Evolutionary conservation across 2,797 vertebrate genomes (phyloP).

Genomic region (Euthynnus affinis): DNA sequence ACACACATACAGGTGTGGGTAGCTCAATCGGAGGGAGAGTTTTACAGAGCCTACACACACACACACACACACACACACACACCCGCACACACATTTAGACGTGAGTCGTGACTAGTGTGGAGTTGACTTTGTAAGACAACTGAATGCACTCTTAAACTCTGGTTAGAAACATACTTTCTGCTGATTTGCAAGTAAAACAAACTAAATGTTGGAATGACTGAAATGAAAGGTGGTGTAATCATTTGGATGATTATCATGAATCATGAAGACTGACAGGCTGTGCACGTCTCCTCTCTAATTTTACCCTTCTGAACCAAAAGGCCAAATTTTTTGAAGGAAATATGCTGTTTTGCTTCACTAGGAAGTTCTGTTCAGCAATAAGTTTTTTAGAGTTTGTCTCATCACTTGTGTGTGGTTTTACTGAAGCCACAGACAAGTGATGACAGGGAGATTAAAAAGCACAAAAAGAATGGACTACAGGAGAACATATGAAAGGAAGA

Average conservation of each 20-base stretch:
- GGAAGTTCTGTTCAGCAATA: background rate
- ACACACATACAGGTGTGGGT: constrained; percentile 52
- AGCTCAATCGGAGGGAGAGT: constrained; percentile 41
- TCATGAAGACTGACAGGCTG: background rate
- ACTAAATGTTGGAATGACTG: background rate
- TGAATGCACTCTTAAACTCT: constrained; percentile 4
- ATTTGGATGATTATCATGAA: background rate
- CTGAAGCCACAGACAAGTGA: background rate
- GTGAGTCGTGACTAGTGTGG: constrained; percentile 60
- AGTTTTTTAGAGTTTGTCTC: background rate
- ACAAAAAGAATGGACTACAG: background rate
- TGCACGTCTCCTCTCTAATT: background rate
- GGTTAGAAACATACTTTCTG: background rate
- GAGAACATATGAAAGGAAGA: background rate
- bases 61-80: constrained; percentile 14
- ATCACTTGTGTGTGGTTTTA: background rate
- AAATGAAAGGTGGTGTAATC: background rate
- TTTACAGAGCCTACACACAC: constrained; percentile 41
- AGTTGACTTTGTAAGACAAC: constrained; percentile 41
- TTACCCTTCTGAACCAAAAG: background rate
- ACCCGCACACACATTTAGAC: constrained; percentile 23
- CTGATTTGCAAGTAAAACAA: background rate
- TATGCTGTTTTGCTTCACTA: background rate
- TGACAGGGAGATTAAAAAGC: too few species aligned
- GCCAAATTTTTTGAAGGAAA: background rate